Evolutionary conservation across 2,888 invertebrate genomes (phyloP).

Genomic region (Leucophenga maculata): DNA sequence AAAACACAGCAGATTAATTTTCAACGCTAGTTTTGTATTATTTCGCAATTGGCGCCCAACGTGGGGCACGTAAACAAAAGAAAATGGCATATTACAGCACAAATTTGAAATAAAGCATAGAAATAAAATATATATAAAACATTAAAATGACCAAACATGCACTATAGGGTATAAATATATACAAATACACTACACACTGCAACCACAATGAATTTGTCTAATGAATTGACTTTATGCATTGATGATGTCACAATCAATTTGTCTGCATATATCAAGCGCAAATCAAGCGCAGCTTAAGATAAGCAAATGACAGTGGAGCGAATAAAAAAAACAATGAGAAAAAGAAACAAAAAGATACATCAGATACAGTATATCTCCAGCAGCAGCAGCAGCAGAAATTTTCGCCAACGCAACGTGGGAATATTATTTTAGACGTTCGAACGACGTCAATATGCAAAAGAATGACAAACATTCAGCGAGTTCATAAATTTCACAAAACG

Average conservation of each 20-base stretch:
- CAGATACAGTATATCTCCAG: no score
- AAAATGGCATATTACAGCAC: no score
- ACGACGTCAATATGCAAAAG: not conserved
- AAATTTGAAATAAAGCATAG: no score
- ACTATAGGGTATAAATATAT: not conserved
- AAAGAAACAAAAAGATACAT: conserved; percentile 25
- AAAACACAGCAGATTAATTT: no score
- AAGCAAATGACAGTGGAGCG: conserved; percentile 2
- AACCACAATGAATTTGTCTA: not conserved
- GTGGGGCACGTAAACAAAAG: no score
- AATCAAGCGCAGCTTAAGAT: conserved; percentile 30
- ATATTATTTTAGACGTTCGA: conserved; percentile 5
- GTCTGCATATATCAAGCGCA: conserved; percentile 34
- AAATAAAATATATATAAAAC: no score
- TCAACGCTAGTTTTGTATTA: no score
- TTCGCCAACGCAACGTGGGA: conserved; percentile 29
- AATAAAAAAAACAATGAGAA: not conserved
- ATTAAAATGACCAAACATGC: no score
- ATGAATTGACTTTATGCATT: conserved; percentile 20
- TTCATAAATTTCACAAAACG: conserved; percentile 11
- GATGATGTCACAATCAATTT: conserved; percentile 64
- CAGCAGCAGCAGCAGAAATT: conserved; percentile 5
- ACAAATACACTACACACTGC: not conserved
- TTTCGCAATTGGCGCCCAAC: no score
- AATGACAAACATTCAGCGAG: conserved; percentile 16